A percentile compares a stretch with the other conserved stretches of the same genome.
phyloP scores from a whole-genome alignment of 2,797 vertebrate species.

The Siniperca scherzeri region DNA sequence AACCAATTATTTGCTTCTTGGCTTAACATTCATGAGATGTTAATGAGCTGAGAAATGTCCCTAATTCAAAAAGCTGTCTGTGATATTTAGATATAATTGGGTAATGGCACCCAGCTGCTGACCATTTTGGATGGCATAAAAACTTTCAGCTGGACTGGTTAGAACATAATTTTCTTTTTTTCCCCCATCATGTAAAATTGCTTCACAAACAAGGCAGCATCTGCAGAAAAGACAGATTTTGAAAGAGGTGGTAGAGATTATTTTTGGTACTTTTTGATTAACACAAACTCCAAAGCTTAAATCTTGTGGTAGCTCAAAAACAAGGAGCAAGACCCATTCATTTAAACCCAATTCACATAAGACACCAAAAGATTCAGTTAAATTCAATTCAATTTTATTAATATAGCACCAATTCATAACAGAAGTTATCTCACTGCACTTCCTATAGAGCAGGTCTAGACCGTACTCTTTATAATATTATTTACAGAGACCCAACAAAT shows the following conservation, averaged over 20 bases:
- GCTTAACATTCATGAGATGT: constrained; percentile 81
- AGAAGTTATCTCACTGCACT: too few relatives aligned
- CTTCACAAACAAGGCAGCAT: constrained; percentile 12
- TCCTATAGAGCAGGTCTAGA: too few relatives aligned
- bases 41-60: constrained; percentile 76
- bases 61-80: constrained; percentile 69
- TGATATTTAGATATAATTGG: constrained; percentile 68
- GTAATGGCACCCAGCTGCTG: constrained; percentile 67
- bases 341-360: constrained; percentile 13
- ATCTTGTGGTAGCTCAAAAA: not conserved
- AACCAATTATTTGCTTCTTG: constrained; percentile 65
- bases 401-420: too few relatives aligned
- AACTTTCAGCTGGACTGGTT: constrained; percentile 35
- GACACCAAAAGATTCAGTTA: not conserved
- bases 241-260: not conserved
- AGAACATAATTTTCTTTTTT: not conserved
- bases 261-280: constrained; percentile 2
- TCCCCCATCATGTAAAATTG: not conserved
- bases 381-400: too few relatives aligned
- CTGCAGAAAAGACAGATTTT: not conserved
- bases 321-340: not conserved
- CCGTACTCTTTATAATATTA: too few relatives aligned
- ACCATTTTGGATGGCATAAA: constrained; percentile 31
- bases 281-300: constrained; percentile 2
- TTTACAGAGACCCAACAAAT: too few relatives aligned